Conservation (phyloP, 2,113 vertebrate species). For the Stegastes partitus region DNA sequence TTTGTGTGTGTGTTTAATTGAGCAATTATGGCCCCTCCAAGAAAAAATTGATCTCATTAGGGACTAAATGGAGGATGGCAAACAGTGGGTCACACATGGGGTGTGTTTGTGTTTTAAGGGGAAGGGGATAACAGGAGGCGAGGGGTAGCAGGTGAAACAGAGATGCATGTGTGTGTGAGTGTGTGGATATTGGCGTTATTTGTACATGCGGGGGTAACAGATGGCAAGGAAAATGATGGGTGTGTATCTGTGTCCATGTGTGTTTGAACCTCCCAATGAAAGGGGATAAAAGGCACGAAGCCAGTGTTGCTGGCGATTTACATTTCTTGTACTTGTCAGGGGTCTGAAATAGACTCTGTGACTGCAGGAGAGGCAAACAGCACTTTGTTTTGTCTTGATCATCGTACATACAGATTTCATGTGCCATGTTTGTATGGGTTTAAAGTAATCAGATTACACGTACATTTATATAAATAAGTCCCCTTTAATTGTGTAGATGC, state of each 20-base stretch:
- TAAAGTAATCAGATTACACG: too few relatives aligned
- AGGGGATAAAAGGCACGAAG: constrained; percentile 37
- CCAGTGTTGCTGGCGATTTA: constrained; percentile 32
- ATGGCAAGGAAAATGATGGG: constrained; percentile 63
- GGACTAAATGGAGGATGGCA: constrained; percentile 72
- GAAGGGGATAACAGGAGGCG: constrained; percentile 58
- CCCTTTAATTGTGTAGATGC: not conserved
- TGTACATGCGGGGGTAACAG: constrained; percentile 60
- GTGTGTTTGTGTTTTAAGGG: constrained; percentile 69
- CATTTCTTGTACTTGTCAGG: not conserved
- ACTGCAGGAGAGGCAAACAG: not conserved
- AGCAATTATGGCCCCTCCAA: constrained; percentile 70
- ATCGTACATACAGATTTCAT: not conserved
- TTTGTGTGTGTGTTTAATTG: constrained; percentile 65
- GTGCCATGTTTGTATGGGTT: not conserved
- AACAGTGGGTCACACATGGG: constrained; percentile 68
- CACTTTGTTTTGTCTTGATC: not conserved
- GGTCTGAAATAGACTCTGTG: constrained; percentile 19
- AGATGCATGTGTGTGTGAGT: constrained; percentile 45
- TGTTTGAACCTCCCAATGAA: constrained; percentile 46
- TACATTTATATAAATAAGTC: not conserved
- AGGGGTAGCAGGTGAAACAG: constrained; percentile 62
- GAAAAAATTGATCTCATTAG: constrained; percentile 76
- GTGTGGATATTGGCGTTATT: constrained; percentile 59
- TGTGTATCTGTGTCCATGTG: constrained; percentile 45